Conservation (phyloP, 2,888 invertebrate genomes). For the Cyclophora albipunctata region DNA sequence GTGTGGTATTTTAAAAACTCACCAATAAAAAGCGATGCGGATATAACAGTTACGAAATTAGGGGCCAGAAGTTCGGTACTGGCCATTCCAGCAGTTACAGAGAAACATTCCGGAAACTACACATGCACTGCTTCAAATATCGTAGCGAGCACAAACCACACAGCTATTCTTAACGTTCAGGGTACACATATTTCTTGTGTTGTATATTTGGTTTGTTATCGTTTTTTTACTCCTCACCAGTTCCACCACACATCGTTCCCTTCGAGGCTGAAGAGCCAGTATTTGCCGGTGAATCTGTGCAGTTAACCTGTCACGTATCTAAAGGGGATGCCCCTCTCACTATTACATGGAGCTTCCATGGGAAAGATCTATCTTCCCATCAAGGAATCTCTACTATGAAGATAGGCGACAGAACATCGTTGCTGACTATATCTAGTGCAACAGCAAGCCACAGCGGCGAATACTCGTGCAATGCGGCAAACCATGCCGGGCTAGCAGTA, state of each 20-base stretch:
- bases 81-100: constrained; percentile 79
- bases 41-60: constrained; percentile 71
- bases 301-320: constrained; percentile 77
- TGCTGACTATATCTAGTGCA: constrained; percentile 78
- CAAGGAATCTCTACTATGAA: constrained; percentile 75
- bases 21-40: constrained; percentile 52
- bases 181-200: constrained; percentile 65
- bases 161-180: constrained; percentile 78
- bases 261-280: constrained; percentile 78
- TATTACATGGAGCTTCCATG: constrained; percentile 85
- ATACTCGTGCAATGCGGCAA: constrained; percentile 81
- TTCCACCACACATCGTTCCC: constrained; percentile 78
- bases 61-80: constrained; percentile 78
- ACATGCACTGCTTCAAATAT: constrained; percentile 83
- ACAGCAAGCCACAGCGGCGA: constrained; percentile 81
- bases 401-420: constrained; percentile 78
- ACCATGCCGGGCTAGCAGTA: constrained; percentile 78
- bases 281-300: constrained; percentile 79
- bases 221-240: constrained; percentile 52
- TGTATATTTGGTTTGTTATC: constrained; percentile 29
- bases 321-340: constrained; percentile 83
- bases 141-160: constrained; percentile 79
- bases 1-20: constrained; percentile 81
- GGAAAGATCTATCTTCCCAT: constrained; percentile 69
- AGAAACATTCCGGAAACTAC: constrained; percentile 83